A percentile compares a stretch with the other conserved stretches of the same genome.
Evolutionary conservation across 2,113 vertebrate genomes (phyloP).

Genomic region (Salvelinus alpinus): DNA sequence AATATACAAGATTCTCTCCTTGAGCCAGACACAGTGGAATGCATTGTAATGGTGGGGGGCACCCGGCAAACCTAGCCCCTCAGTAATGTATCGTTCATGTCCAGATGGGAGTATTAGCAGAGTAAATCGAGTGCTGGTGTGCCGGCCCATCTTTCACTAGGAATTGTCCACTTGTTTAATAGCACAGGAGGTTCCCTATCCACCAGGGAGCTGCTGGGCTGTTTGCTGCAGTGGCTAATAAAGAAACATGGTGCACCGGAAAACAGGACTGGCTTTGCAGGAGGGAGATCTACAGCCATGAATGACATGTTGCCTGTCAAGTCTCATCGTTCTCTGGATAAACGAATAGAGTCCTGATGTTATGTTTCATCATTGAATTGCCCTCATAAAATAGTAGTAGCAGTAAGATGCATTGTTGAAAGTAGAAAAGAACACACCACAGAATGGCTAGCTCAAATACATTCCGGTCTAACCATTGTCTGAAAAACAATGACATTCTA

Average conservation of each 20-base stretch:
- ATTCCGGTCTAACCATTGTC: neutral
- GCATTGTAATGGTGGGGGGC: conserved; percentile 34
- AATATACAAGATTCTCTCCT: conserved; percentile 34
- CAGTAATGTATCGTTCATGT: conserved; percentile 50
- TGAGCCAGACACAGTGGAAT: conserved; percentile 24
- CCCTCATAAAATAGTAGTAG: neutral
- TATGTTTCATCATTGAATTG: conserved; percentile 5
- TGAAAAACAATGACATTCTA: neutral
- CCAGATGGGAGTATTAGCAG: conserved; percentile 36
- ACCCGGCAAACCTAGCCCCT: conserved; percentile 11
- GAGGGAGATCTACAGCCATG: no score
- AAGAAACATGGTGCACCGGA: conserved; percentile 16
- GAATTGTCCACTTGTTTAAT: conserved; percentile 41
- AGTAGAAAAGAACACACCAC: neutral
- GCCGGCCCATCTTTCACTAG: conserved; percentile 46
- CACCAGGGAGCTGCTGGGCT: neutral
- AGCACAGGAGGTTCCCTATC: conserved; percentile 33
- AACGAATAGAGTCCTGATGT: neutral
- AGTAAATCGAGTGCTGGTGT: conserved; percentile 35
- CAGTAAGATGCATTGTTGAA: neutral
- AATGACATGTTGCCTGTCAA: conserved; percentile 11
- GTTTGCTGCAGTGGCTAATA: conserved; percentile 29
- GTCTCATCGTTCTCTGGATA: neutral
- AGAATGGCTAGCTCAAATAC: neutral
- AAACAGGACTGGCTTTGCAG: no score